Percentiles rank a stretch among this genome's conserved stretches.
phyloP scores from a whole-genome alignment of 2,113 vertebrate genomes.

The Channa argus region DNA sequence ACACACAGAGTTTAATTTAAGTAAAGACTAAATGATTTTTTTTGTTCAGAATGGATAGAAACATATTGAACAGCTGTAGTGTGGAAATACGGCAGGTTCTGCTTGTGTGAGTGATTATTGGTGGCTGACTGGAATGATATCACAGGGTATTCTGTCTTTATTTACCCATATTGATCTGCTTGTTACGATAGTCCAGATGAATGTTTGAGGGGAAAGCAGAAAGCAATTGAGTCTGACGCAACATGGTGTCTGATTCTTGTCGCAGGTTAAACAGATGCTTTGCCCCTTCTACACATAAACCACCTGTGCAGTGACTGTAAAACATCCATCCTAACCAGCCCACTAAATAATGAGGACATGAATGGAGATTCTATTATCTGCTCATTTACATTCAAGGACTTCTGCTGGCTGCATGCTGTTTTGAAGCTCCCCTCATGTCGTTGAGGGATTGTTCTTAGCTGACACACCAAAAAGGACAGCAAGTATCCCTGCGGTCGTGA shows the following conservation, averaged over 20 bases:
- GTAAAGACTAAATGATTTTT: slow-evolving; percentile 16
- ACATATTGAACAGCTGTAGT: slow-evolving; percentile 37
- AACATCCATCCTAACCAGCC: slow-evolving; percentile 52
- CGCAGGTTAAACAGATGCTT: slow-evolving; percentile 67
- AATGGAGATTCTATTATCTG: slow-evolving; percentile 64
- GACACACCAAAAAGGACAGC: background rate
- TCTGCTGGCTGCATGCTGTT: slow-evolving; percentile 14
- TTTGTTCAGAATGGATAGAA: slow-evolving; percentile 32
- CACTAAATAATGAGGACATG: slow-evolving; percentile 63
- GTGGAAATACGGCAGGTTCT: slow-evolving; percentile 23
- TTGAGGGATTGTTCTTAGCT: slow-evolving; percentile 7
- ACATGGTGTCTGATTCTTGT: slow-evolving; percentile 55
- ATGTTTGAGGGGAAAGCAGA: slow-evolving; percentile 72
- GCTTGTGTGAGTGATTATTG: slow-evolving; percentile 61
- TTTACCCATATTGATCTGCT: slow-evolving; percentile 78
- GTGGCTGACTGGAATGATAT: slow-evolving; percentile 59
- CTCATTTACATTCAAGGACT: slow-evolving; percentile 67
- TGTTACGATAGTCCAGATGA: slow-evolving; percentile 71
- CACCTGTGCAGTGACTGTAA: slow-evolving; percentile 66
- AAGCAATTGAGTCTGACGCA: slow-evolving; percentile 76
- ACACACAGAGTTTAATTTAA: slow-evolving; percentile 38
- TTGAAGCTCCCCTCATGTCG: slow-evolving; percentile 9
- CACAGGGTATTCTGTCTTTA: slow-evolving; percentile 72
- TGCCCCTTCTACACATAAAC: slow-evolving; percentile 57
- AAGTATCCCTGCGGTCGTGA: background rate